Conservation (phyloP, 64 coral and sea anemone genomes). For the Acropora tenuis region DNA sequence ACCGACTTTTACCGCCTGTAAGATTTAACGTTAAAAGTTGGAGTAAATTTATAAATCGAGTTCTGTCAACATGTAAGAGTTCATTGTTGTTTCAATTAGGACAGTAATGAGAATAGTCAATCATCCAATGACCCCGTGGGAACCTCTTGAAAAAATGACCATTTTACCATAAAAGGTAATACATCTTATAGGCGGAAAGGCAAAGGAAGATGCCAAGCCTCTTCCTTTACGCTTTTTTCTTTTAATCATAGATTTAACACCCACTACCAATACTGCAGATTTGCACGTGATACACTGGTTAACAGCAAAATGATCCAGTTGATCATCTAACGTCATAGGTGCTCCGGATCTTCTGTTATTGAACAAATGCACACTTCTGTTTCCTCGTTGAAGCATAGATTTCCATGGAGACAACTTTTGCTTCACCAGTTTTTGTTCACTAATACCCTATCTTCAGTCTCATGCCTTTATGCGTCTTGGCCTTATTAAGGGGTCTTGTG, state of each 20-base stretch:
- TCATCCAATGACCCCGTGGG: not conserved
- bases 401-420: not conserved
- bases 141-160: not conserved
- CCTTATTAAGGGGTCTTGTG: not conserved
- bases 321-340: not conserved
- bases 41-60: too few species aligned
- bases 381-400: not conserved
- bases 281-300: not conserved
- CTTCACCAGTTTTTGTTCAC: not conserved
- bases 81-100: not conserved
- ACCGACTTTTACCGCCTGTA: too few species aligned
- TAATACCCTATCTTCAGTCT: not conserved
- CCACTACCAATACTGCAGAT: not conserved
- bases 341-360: too few species aligned
- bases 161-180: constrained; percentile 8
- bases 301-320: not conserved
- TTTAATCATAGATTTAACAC: not conserved
- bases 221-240: not conserved
- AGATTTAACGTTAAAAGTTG: too few species aligned
- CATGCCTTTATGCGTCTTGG: not conserved
- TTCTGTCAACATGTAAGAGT: not conserved
- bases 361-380: too few species aligned
- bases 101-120: not conserved
- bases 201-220: constrained; percentile 1
- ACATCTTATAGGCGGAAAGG: not conserved